Evolutionary conservation across 2,888 invertebrate genomes (phyloP).

Genomic region (Ectropis crepuscularia): DNA sequence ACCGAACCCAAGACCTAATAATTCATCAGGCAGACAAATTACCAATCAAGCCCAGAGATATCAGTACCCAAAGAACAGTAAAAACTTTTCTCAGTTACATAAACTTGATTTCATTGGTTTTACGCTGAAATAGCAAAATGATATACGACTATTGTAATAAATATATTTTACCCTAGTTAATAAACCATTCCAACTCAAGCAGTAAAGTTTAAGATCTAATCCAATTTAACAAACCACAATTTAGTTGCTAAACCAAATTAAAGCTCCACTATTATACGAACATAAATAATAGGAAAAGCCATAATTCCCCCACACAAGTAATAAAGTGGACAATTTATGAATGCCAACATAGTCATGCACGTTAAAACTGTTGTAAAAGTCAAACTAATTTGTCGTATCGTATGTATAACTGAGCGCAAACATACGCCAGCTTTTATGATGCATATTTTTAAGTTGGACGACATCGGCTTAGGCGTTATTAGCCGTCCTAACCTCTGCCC

Average conservation of each 20-base stretch:
- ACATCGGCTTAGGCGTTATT: background rate
- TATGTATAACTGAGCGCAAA: slow-evolving; percentile 18
- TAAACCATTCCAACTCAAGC: background rate
- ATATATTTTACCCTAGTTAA: background rate
- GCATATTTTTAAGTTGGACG: slow-evolving; percentile 14
- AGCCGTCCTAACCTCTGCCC: too few species aligned
- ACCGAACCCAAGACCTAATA: too few species aligned
- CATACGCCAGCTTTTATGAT: slow-evolving; percentile 16
- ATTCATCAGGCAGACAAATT: too few species aligned
- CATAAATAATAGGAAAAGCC: slow-evolving; percentile 14
- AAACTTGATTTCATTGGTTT: too few species aligned
- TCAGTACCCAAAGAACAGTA: too few species aligned
- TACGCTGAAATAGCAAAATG: background rate
- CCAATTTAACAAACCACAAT: slow-evolving; percentile 4
- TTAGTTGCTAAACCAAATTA: slow-evolving; percentile 12
- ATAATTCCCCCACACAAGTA: slow-evolving; percentile 16
- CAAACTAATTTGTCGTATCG: slow-evolving; percentile 28
- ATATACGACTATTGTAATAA: background rate
- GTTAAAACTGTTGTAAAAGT: slow-evolving; percentile 28
- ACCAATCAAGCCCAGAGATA: too few species aligned
- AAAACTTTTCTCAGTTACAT: too few species aligned
- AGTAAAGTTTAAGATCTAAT: background rate
- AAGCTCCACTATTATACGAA: background rate
- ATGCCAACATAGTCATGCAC: slow-evolving; percentile 24
- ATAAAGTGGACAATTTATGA: slow-evolving; percentile 27